Percentiles rank a stretch among this genome's conserved stretches.
Evolutionary conservation across 1,140 invertebrate genomes (phyloP).

Genomic region (Diachasmimorpha longicaudata): DNA sequence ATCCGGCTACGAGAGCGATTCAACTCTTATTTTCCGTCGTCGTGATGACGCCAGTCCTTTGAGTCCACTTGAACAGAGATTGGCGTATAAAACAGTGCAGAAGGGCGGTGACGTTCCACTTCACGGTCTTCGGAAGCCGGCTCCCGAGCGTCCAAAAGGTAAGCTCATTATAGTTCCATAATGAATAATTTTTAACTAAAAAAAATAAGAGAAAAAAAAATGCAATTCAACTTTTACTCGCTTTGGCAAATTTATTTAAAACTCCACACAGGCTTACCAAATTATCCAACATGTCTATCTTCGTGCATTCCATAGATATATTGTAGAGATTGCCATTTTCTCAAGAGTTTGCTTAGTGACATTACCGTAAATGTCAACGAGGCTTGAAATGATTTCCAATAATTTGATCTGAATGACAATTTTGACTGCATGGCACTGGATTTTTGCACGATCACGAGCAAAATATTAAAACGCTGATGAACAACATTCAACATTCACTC

Average conservation of each 20-base stretch:
- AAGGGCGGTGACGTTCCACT: slow-evolving; percentile 91
- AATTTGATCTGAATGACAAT: slow-evolving; percentile 5
- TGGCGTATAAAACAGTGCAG: slow-evolving; percentile 84
- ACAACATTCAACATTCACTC: neutral
- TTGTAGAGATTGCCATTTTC: neutral
- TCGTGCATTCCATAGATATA: neutral
- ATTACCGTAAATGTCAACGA: too few relatives aligned
- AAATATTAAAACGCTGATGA: neutral
- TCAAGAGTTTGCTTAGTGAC: neutral
- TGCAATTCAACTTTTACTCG: neutral
- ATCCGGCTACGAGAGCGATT: slow-evolving; percentile 89
- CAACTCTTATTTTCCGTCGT: slow-evolving; percentile 82
- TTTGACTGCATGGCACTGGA: slow-evolving; percentile 16
- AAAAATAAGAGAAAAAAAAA: neutral
- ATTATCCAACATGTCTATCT: neutral
- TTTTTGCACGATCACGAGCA: slow-evolving; percentile 11
- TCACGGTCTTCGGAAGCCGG: slow-evolving; percentile 84
- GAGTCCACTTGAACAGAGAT: slow-evolving; percentile 79
- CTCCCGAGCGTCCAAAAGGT: slow-evolving; percentile 87
- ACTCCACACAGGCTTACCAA: neutral
- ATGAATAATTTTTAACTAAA: neutral
- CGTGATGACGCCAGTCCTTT: slow-evolving; percentile 72
- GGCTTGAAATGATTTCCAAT: neutral
- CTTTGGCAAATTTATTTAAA: neutral
- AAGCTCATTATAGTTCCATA: slow-evolving; percentile 43